Evolutionary conservation across 2,113 vertebrate genomes (phyloP).

Genomic region (Odocoileus hemionus): DNA sequence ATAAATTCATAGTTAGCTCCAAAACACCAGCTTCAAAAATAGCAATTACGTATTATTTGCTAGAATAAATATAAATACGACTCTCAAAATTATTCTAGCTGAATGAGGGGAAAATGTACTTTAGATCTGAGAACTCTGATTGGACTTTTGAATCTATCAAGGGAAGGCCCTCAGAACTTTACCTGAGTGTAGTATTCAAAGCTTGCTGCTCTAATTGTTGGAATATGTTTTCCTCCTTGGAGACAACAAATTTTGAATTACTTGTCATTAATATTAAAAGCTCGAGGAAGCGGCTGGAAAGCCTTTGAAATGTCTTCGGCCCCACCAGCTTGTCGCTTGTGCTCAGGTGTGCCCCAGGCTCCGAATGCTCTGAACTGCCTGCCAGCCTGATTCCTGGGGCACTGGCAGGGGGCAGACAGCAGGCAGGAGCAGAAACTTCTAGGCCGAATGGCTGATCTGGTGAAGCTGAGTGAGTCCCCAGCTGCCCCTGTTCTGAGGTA

Average conservation of each 20-base stretch:
- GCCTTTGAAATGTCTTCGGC: conserved; percentile 33
- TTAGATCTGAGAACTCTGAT: neutral
- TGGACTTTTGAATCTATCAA: conserved; percentile 9
- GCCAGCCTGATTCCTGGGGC: neutral
- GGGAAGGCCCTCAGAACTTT: neutral
- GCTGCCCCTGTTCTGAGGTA: neutral
- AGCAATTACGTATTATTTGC: conserved; percentile 31
- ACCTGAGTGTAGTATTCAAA: neutral
- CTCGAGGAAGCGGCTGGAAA: conserved; percentile 24
- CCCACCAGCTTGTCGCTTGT: conserved; percentile 28
- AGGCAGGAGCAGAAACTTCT: neutral
- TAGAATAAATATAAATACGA: neutral
- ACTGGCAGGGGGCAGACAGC: neutral
- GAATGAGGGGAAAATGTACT: neutral
- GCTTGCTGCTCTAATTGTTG: neutral
- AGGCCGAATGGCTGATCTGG: neutral
- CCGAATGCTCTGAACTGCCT: conserved; percentile 37
- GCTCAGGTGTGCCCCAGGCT: conserved; percentile 32
- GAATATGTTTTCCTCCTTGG: neutral
- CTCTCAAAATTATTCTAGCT: neutral
- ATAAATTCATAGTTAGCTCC: conserved; percentile 5
- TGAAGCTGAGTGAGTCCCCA: neutral
- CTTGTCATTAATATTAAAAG: conserved; percentile 58
- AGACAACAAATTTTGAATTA: conserved; percentile 52
- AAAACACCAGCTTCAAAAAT: conserved; percentile 1